Evolutionary conservation across 2,888 invertebrate genomes (phyloP), one percentile per base, ranked within the genome.

Genomic region (Drosophila tanythrix): DNA sequence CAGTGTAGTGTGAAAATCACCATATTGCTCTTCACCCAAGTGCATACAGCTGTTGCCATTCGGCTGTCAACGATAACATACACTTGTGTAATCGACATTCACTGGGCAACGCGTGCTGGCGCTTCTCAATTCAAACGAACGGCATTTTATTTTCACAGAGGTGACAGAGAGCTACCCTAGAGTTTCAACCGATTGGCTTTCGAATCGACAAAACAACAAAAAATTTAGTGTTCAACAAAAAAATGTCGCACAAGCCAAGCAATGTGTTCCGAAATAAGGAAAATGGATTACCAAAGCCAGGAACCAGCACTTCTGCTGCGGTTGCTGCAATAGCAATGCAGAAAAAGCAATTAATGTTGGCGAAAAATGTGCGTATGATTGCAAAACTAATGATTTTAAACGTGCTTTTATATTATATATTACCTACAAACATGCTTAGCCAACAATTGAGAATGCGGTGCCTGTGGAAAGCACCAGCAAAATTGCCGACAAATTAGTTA

Each of bases 81-180:
- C 8, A 46, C 13, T 10, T 21, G 50, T 31, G 46, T 31, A 27
- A 62, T 76, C 62, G 76, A 15, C 36, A 62, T 71, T 83, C 72
- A 55, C 52, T 2, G 10, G 10, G 25, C 15, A 21, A 62, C 76
- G 51, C 25, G 48, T 21, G 53, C 74, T 68, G 72, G 73, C 85
- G 89, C 85, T 89, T 85, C 70, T 27, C 36, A 84, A 88, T 88
- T 90, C 71, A 85, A 87, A 89, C 74, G 71, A 90, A 91, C 90
- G 90, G 90, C 90, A 90, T 91, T 91, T 89, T 83, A 68, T 81
- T 82, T 81, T 82, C 77, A 70, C 74, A 70, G 25, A 38, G 65
- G n/a, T 66, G 63, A 77, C 46, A 48, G 69, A 56, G 43, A 55
- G 55, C 52, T 36, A 51, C 43, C 31, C 40, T 48, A 51, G 25